A percentile compares a stretch with the other conserved stretches of the same genome.
Evolutionary conservation across 2,797 vertebrate genomes (phyloP).

Genomic region (Menidia menidia): DNA sequence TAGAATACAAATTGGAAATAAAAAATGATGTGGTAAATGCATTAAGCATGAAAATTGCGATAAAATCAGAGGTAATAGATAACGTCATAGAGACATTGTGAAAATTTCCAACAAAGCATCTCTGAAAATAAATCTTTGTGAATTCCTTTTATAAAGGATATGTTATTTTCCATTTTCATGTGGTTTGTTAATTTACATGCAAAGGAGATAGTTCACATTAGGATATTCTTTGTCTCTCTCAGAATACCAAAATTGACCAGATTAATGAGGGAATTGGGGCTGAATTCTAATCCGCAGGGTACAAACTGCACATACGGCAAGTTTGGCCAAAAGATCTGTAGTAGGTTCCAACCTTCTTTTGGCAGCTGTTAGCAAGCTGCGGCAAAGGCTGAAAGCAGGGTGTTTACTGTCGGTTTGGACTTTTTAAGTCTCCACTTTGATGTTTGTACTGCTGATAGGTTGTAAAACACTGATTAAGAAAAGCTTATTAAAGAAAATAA

Average conservation of each 20-base stretch:
- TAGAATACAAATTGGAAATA: neutral
- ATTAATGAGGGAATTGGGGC: conserved; percentile 58
- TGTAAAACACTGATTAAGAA: too few species aligned
- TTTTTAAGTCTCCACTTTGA: conserved; percentile 27
- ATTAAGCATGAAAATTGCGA: conserved; percentile 34
- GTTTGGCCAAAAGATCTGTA: conserved; percentile 58
- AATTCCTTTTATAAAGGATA: conserved; percentile 19
- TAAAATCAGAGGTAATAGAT: conserved; percentile 25
- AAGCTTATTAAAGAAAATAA: too few species aligned
- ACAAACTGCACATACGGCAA: conserved; percentile 48
- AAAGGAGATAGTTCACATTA: conserved; percentile 15
- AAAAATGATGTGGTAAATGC: neutral
- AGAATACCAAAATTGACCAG: conserved; percentile 69
- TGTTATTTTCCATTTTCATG: conserved; percentile 26
- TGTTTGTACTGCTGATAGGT: too few species aligned
- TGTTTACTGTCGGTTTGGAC: conserved; percentile 12
- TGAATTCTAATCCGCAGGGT: conserved; percentile 65
- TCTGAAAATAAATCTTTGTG: conserved; percentile 15
- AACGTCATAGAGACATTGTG: neutral
- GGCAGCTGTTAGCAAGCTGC: conserved; percentile 34
- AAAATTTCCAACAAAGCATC: conserved; percentile 26
- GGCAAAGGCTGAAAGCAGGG: conserved; percentile 14
- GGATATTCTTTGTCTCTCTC: conserved; percentile 46
- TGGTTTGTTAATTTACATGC: conserved; percentile 59
- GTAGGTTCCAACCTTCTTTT: conserved; percentile 41